Evolutionary conservation across 53 echinoderm and acorn worm genomes (phyloP).

Genomic region (Echinarachnius parma): DNA sequence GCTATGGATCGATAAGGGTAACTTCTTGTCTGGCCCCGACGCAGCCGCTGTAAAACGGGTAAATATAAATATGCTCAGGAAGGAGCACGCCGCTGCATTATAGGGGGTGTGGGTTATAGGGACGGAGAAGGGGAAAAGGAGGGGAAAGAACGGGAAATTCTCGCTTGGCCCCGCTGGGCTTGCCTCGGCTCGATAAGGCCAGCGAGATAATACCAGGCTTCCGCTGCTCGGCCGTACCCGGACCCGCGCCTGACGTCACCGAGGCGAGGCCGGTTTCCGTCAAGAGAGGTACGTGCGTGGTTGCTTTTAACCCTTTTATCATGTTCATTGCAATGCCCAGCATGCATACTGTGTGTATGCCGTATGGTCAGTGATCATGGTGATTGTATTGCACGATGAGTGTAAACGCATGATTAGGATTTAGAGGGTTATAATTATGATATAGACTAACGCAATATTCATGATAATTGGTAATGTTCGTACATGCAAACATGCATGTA

Average conservation of each 20-base stretch:
- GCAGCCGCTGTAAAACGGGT: too few relatives aligned
- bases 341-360: too few relatives aligned
- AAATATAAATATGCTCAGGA: background rate
- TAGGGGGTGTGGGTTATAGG: too few relatives aligned
- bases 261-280: slow-evolving; percentile 39
- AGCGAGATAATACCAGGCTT: slow-evolving; percentile 37
- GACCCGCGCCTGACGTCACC: slow-evolving; percentile 30
- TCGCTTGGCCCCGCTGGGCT: slow-evolving; percentile 22
- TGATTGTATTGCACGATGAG: background rate
- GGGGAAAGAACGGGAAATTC: background rate
- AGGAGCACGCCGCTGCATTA: background rate
- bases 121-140: background rate
- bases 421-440: background rate
- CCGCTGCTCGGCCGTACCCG: slow-evolving; percentile 27
- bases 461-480: too few relatives aligned
- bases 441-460: background rate
- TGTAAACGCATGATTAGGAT: background rate
- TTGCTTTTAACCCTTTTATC: too few relatives aligned
- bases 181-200: slow-evolving; percentile 31
- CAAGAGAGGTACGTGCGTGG: background rate
- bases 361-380: too few relatives aligned
- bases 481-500: too few relatives aligned
- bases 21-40: too few relatives aligned
- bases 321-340: too few relatives aligned
- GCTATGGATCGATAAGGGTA: too few relatives aligned